Evolutionary conservation across 53 echinoderm and acorn worm genomes (phyloP).

Genomic region (Antedon mediterranea): DNA sequence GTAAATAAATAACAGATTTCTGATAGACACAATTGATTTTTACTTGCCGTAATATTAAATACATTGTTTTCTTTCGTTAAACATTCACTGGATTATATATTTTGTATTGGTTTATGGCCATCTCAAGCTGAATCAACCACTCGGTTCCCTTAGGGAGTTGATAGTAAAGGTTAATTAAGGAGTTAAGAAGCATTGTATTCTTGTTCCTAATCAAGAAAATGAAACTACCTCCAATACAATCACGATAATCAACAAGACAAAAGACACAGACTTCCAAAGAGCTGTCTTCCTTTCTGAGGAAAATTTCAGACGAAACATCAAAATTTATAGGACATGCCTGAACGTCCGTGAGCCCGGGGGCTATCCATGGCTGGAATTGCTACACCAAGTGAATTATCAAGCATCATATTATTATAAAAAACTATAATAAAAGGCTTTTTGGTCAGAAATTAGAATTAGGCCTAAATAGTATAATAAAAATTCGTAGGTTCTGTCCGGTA

Average conservation of each 20-base stretch:
- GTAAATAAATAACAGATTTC: background rate
- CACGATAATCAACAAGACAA: background rate
- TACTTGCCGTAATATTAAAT: background rate
- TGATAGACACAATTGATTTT: background rate
- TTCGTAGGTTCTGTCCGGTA: too few species aligned
- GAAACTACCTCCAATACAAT: background rate
- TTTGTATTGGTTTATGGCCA: background rate
- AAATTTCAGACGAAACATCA: too few species aligned
- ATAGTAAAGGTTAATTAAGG: background rate
- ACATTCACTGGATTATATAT: background rate
- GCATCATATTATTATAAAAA: too few species aligned
- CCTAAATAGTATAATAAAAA: too few species aligned
- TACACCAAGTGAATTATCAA: too few species aligned
- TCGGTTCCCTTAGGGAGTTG: background rate
- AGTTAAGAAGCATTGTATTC: background rate
- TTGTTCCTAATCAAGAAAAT: background rate
- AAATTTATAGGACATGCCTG: too few species aligned
- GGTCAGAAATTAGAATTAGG: too few species aligned
- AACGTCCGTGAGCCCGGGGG: too few species aligned
- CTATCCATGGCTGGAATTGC: too few species aligned
- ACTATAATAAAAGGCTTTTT: too few species aligned
- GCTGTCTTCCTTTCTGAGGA: too few species aligned
- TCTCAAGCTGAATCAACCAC: background rate
- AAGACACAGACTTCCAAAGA: too few species aligned
- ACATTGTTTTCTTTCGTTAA: background rate